A percentile compares a stretch with the other conserved stretches of the same genome.
Conservation (phyloP, 2,888 invertebrate species). For the Neoitamus cyanurus region DNA sequence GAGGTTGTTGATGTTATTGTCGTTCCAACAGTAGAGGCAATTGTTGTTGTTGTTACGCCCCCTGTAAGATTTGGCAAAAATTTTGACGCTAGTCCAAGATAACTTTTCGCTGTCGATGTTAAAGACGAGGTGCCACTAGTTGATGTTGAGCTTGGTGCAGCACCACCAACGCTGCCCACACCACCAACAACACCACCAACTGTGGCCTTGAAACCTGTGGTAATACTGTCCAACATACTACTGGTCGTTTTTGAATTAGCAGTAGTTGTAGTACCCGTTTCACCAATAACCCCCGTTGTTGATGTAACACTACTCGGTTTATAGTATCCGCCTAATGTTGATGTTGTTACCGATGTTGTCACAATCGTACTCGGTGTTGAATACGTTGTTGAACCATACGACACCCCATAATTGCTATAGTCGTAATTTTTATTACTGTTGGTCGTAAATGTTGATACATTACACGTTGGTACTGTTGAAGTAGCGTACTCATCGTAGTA, state of each 20-base stretch:
- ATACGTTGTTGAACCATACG: constrained; percentile 50
- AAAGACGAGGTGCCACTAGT: constrained; percentile 34
- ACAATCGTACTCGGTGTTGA: constrained; percentile 27
- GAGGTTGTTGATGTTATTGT: constrained; percentile 47
- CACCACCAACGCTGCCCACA: constrained; percentile 30
- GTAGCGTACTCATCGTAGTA: constrained; percentile 17
- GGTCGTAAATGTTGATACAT: constrained; percentile 32
- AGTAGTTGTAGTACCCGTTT: not conserved
- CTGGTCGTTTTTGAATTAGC: not conserved
- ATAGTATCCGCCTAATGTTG: constrained; percentile 61
- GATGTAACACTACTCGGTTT: constrained; percentile 53
- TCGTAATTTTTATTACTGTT: constrained; percentile 31
- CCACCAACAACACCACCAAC: constrained; percentile 48
- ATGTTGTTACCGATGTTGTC: constrained; percentile 51
- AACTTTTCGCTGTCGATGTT: constrained; percentile 50
- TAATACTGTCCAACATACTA: constrained; percentile 44
- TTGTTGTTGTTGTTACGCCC: not conserved
- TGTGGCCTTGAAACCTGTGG: constrained; percentile 48
- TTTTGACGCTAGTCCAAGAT: constrained; percentile 51
- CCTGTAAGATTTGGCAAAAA: constrained; percentile 50
- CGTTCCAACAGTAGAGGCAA: constrained; percentile 42
- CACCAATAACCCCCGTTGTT: not conserved
- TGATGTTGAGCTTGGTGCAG: not conserved
- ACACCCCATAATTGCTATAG: constrained; percentile 35
- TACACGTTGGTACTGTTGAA: constrained; percentile 8